phyloP scores from a whole-genome alignment of 2,888 invertebrate genomes.

The Chromoteleia sp. region DNA sequence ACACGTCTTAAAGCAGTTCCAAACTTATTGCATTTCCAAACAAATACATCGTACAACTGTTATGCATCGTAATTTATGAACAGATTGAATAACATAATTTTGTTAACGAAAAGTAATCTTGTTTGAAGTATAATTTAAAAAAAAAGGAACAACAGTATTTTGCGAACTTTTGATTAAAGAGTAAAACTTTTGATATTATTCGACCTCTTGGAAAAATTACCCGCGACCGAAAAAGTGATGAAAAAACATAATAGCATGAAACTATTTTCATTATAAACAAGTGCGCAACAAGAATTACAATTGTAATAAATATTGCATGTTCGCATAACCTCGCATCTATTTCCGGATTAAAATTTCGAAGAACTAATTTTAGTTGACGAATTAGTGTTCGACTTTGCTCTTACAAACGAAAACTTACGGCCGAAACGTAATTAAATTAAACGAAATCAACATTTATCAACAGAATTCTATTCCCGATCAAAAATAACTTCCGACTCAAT shows the following conservation, averaged over 20 bases:
- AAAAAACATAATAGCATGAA: background rate
- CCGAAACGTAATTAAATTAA: conserved; percentile 4
- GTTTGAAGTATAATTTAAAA: too few species aligned
- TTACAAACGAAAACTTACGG: conserved; percentile 2
- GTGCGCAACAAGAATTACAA: too few species aligned
- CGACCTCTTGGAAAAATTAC: too few species aligned
- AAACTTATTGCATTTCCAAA: background rate
- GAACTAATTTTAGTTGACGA: conserved; percentile 6
- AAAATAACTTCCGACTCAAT: background rate
- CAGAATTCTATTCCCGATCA: background rate
- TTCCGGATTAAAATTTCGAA: background rate
- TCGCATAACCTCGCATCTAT: background rate
- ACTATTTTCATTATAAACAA: background rate
- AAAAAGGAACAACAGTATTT: too few species aligned
- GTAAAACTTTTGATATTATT: too few species aligned
- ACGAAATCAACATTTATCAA: conserved; percentile 7
- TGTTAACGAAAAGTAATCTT: too few species aligned
- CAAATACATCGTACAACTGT: background rate
- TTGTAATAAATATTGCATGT: background rate
- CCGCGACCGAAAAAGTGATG: background rate
- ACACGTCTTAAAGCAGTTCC: background rate
- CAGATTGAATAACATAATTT: too few species aligned
- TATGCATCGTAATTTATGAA: too few species aligned
- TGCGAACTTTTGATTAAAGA: too few species aligned
- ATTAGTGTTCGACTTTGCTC: background rate